A percentile compares a stretch with the other conserved stretches of the same genome.
Evolutionary conservation across 1,140 invertebrate genomes (phyloP).

Genomic region (Scaptomyza graminum): DNA sequence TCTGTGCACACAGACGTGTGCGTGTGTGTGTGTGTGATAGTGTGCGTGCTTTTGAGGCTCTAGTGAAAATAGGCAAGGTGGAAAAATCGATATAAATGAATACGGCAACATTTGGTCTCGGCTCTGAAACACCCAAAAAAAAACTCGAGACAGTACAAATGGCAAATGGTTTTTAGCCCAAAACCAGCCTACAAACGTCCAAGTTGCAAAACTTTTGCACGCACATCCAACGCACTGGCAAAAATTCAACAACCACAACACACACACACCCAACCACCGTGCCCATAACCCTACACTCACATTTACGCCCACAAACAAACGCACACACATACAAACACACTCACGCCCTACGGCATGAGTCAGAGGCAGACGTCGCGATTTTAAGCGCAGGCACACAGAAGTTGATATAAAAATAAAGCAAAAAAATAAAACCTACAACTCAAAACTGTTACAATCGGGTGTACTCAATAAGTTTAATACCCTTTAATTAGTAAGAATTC

Average conservation of each 20-base stretch:
- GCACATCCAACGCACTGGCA: constrained; percentile 53
- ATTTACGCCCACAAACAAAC: constrained; percentile 7
- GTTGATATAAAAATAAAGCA: constrained; percentile 72
- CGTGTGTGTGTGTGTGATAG: constrained; percentile 26
- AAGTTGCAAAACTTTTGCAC: constrained; percentile 74
- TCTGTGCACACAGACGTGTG: constrained; percentile 24
- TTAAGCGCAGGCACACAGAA: constrained; percentile 70
- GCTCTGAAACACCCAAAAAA: constrained; percentile 41
- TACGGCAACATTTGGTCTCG: constrained; percentile 70
- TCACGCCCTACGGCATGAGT: constrained; percentile 42
- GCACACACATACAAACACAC: constrained; percentile 14
- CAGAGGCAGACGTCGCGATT: constrained; percentile 65
- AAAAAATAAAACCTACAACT: constrained; percentile 39
- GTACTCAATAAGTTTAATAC: constrained; percentile 31
- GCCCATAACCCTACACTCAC: neutral
- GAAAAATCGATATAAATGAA: constrained; percentile 81
- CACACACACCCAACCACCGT: constrained; percentile 15
- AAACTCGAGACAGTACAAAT: constrained; percentile 71
- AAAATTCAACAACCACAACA: constrained; percentile 9
- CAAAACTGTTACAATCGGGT: constrained; percentile 11
- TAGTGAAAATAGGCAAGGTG: constrained; percentile 71
- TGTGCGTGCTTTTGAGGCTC: constrained; percentile 46
- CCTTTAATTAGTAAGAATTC: neutral
- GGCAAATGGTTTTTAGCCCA: constrained; percentile 53
- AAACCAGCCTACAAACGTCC: constrained; percentile 53